Conservation (phyloP, 1,140 invertebrate genomes). For the Asbolus verrucosus region DNA sequence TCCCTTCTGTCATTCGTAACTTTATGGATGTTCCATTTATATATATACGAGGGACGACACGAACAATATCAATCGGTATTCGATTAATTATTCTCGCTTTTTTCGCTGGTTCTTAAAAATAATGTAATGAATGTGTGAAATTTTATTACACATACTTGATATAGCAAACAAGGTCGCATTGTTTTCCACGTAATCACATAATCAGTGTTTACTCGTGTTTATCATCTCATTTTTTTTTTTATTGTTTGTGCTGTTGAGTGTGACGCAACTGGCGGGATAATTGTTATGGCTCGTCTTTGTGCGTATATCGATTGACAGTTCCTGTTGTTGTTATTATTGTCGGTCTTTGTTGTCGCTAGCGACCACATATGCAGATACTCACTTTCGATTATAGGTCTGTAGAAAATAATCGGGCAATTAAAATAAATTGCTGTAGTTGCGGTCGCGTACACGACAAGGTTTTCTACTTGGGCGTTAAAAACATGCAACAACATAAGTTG, state of each 20-base stretch:
- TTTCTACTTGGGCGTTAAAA: slow-evolving; percentile 7
- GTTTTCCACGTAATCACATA: slow-evolving; percentile 19
- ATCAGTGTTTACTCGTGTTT: slow-evolving; percentile 27
- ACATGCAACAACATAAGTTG: slow-evolving; percentile 12
- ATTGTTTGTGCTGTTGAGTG: slow-evolving; percentile 8
- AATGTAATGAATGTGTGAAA: neutral
- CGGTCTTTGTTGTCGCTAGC: slow-evolving; percentile 19
- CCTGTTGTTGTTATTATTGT: slow-evolving; percentile 20
- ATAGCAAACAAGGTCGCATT: slow-evolving; percentile 29
- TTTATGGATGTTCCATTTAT: slow-evolving; percentile 17
- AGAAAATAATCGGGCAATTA: slow-evolving; percentile 18
- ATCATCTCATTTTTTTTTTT: slow-evolving; percentile 31
- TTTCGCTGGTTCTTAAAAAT: no score
- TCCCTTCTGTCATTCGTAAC: slow-evolving; percentile 13
- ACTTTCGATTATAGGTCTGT: slow-evolving; percentile 12
- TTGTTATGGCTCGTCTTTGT: slow-evolving; percentile 13
- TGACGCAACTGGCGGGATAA: slow-evolving; percentile 14
- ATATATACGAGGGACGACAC: neutral
- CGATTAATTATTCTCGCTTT: slow-evolving; percentile 10
- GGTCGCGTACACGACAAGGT: slow-evolving; percentile 13
- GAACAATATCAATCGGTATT: slow-evolving; percentile 18
- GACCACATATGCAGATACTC: slow-evolving; percentile 15
- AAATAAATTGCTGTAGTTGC: slow-evolving; percentile 6
- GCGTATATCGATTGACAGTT: slow-evolving; percentile 14
- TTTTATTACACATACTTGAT: slow-evolving; percentile 5